A percentile compares a stretch with the other conserved stretches of the same genome.
Evolutionary conservation across 2,113 vertebrate species (phyloP).

Genomic region (Australoheros scitulus): DNA sequence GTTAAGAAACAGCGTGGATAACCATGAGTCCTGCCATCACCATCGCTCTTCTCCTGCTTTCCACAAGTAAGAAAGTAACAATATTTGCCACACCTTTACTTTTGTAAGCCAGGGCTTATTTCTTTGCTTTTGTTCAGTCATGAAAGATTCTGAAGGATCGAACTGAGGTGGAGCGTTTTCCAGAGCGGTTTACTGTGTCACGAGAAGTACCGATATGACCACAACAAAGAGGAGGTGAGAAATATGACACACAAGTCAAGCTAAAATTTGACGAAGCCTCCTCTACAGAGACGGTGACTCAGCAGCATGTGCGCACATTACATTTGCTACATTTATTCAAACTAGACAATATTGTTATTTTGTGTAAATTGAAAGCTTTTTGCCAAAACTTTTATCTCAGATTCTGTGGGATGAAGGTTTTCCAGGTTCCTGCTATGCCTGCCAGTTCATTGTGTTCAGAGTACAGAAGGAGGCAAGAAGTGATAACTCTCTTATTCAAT

Average conservation of each 20-base stretch:
- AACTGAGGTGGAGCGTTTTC: not conserved
- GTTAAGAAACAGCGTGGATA: not conserved
- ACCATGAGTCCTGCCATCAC: not conserved
- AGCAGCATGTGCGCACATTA: not conserved
- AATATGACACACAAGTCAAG: too few species aligned
- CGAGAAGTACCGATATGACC: not conserved
- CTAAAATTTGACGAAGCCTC: too few species aligned
- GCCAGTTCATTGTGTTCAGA: too few species aligned
- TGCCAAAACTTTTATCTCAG: not conserved
- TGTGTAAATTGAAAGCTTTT: not conserved
- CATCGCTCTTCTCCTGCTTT: constrained; percentile 7
- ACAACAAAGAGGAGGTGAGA: not conserved
- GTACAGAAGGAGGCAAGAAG: too few species aligned
- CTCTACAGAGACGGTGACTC: not conserved
- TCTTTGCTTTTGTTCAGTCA: not conserved
- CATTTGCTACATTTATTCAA: not conserved
- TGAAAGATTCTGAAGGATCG: not conserved
- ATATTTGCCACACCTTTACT: not conserved
- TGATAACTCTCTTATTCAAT: too few species aligned
- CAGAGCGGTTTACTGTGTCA: too few species aligned
- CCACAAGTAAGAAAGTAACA: not conserved
- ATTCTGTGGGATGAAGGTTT: not conserved
- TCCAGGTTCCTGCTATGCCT: too few species aligned
- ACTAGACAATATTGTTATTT: not conserved
- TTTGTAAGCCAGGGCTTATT: not conserved